A percentile compares a stretch with the other conserved stretches of the same genome.
These are phyloP conservation scores for Theristicus caerulescens DNA, from an alignment of 2,113 vertebrate species.

Conservation along the genomic window DNA sequence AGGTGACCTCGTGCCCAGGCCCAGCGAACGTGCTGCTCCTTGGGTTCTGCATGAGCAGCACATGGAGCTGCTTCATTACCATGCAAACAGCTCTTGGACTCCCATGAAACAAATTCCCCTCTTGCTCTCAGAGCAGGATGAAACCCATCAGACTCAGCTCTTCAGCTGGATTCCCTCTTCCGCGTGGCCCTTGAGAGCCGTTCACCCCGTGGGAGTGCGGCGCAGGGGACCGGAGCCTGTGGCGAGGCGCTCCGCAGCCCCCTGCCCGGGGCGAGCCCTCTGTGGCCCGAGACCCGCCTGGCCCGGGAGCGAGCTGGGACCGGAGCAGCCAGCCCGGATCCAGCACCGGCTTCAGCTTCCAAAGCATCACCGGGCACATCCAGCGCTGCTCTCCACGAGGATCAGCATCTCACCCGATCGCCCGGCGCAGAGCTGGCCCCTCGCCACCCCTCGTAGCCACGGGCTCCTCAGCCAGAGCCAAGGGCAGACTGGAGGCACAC, in stretches of 20 bases:
- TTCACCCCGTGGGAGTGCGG: not conserved
- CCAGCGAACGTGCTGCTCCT: not conserved
- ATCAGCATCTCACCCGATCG: accelerated
- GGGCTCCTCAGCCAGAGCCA: not conserved
- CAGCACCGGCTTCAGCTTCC: not conserved
- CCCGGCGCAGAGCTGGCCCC: not conserved
- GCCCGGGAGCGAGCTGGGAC: accelerated
- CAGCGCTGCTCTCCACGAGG: accelerated
- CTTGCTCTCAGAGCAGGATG: not conserved
- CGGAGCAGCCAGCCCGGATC: not conserved
- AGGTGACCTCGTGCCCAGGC: not conserved
- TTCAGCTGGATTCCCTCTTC: not conserved
- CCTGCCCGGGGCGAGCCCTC: not conserved
- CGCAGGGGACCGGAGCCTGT: not conserved
- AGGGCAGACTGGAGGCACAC: not conserved
- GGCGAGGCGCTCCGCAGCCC: not conserved
- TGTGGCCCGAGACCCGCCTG: not conserved
- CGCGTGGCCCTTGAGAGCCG: accelerated
- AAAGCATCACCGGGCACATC: accelerated
- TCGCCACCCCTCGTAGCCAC: not conserved
- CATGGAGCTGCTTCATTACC: not conserved
- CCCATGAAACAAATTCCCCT: not conserved
- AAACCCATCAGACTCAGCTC: slow-evolving; percentile 4
- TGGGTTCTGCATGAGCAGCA: not conserved
- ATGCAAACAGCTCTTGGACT: not conserved